These are phyloP conservation scores for Anodontia alba DNA, from an alignment of 2,888 invertebrate species.

Conservation along the genomic window DNA sequence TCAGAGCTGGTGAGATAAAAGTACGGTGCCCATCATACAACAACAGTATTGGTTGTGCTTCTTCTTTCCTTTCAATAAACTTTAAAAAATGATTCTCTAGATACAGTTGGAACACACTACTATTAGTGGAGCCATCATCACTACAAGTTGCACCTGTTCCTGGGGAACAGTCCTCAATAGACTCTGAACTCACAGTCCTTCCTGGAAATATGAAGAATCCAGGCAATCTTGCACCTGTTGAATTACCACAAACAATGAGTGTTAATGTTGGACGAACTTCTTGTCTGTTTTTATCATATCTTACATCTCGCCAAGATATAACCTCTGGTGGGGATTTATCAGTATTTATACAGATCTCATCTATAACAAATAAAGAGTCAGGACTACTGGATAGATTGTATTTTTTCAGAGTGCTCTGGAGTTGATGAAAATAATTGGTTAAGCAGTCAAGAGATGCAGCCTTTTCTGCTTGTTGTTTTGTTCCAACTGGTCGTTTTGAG, in stretches of 20 bases:
- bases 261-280: slow-evolving; percentile 49
- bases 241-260: slow-evolving; percentile 57
- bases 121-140: slow-evolving; percentile 58
- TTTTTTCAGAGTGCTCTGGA: slow-evolving; percentile 49
- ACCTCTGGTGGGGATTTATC: slow-evolving; percentile 49
- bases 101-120: slow-evolving; percentile 59
- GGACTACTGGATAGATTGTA: slow-evolving; percentile 52
- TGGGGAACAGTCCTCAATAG: slow-evolving; percentile 60
- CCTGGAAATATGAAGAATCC: slow-evolving; percentile 61
- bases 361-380: slow-evolving; percentile 57
- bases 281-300: slow-evolving; percentile 53
- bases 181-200: slow-evolving; percentile 59
- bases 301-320: slow-evolving; percentile 56
- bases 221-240: slow-evolving; percentile 53
- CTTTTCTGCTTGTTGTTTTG: slow-evolving; percentile 53
- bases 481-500: slow-evolving; percentile 42
- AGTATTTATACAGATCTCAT: slow-evolving; percentile 54
- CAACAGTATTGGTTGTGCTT: slow-evolving; percentile 49
- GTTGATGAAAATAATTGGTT: slow-evolving; percentile 45
- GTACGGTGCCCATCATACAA: slow-evolving; percentile 58
- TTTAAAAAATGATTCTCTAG: slow-evolving; percentile 61
- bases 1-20: slow-evolving; percentile 52
- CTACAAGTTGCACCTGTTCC: slow-evolving; percentile 62
- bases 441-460: slow-evolving; percentile 50
- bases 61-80: slow-evolving; percentile 55